Evolutionary conservation across 2,888 invertebrate species (phyloP).

Genomic region (Chaetogeoica ovagalla): DNA sequence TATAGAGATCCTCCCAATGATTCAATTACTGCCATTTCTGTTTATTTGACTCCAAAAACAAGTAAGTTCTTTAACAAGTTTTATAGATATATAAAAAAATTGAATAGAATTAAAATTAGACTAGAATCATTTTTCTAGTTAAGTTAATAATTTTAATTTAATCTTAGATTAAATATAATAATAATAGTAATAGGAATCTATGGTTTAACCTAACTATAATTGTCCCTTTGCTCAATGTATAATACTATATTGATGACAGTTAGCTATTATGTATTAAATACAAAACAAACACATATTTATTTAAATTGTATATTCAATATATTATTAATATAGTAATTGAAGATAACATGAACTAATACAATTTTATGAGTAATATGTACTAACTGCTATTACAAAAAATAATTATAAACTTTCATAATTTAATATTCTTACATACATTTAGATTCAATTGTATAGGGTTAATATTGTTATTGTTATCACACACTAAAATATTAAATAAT

Average conservation of each 20-base stretch:
- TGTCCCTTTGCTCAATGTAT: too few species aligned
- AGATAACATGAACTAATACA: too few species aligned
- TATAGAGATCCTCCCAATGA: conserved; percentile 93
- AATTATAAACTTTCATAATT: background rate
- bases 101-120: background rate
- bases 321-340: too few species aligned
- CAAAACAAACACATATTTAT: background rate
- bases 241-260: too few species aligned
- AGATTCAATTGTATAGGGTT: background rate
- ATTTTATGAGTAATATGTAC: background rate
- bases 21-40: conserved; percentile 96
- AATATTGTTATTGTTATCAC: background rate
- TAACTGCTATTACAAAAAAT: background rate
- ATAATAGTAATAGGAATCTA: too few species aligned
- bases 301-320: too few species aligned
- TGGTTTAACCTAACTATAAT: too few species aligned
- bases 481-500: too few species aligned
- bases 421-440: background rate
- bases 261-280: background rate
- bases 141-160: too few species aligned
- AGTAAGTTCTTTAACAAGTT: conserved; percentile 68
- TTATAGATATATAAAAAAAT: background rate
- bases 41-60: conserved; percentile 98
- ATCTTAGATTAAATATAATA: too few species aligned
- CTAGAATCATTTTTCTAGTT: too few species aligned